Evolutionary conservation across 2,797 vertebrate species (phyloP), one percentile per base, ranked within the genome.

Genomic region (Poecilia picta): DNA sequence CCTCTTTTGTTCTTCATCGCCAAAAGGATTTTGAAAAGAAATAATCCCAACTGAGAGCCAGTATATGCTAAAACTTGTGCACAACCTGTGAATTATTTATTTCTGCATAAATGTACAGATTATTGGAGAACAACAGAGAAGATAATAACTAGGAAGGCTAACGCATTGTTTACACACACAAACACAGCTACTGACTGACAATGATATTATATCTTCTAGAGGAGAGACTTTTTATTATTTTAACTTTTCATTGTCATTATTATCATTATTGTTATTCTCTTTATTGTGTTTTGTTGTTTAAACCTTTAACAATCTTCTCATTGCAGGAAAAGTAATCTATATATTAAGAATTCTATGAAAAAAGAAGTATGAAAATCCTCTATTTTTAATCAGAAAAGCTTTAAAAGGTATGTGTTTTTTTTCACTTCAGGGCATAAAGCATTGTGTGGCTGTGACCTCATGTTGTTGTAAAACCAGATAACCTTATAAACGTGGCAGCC

Each of bases 51-150:
- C 80, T 80, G 91, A 95, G 94, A 96, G 91, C 92, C 94, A 95
- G 94, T 96, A 95, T 93, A 94, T 94, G 93, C 93, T 94, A 93
- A 53, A 86, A 89, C 84, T 88, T 86, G 92, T 95, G 95, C 94
- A 95, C 94, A 95, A 89, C 91, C 92, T 95, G 94, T 95, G 94
- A 96, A 96, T 96, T 95, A 96, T 95, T 96, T 96, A 96, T 96
- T 96, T 95, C 93, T 94, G 85, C 93, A 93, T 93, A 94, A 93
- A 91, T 93, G 93, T 95, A 94, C 94, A 95, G 91, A 88, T 88
- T 91, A 89, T 86, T 59, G 88, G 90, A 92, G 93, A 95, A 94
- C 92, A 94, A 94, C 94, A 91, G 90, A 95, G 84, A 90, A 85
- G 88, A 79, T 88, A 86, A 91, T 91, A 94, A 92, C 88, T 79